Conservation (phyloP, 2,888 invertebrate species). For the Liodrosophila aerea region DNA sequence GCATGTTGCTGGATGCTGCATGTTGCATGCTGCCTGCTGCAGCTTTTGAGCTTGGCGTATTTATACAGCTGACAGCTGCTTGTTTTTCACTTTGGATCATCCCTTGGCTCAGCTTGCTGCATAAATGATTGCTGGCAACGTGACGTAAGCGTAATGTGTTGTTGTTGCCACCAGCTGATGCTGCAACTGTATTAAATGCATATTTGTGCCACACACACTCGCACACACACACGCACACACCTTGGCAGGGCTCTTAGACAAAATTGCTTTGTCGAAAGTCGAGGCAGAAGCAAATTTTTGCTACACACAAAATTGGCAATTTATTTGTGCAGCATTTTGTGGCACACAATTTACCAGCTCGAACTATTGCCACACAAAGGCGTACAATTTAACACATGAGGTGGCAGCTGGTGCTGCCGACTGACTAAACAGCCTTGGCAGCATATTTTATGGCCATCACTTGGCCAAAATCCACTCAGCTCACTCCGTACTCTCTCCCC, state of each 20-base stretch:
- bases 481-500: too few relatives aligned
- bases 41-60: slow-evolving; percentile 45
- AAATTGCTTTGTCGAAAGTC: slow-evolving; percentile 41
- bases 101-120: not conserved
- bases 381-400: slow-evolving; percentile 54
- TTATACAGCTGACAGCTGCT: slow-evolving; percentile 50
- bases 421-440: slow-evolving; percentile 6
- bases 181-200: slow-evolving; percentile 63
- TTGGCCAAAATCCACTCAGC: slow-evolving; percentile 2
- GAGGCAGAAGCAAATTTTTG: slow-evolving; percentile 29
- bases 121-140: slow-evolving; percentile 56
- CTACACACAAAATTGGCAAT: slow-evolving; percentile 62
- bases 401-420: slow-evolving; percentile 21
- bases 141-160: slow-evolving; percentile 73
- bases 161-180: slow-evolving; percentile 39
- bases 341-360: slow-evolving; percentile 17
- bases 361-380: slow-evolving; percentile 26
- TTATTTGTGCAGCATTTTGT: slow-evolving; percentile 53
- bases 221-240: slow-evolving; percentile 29
- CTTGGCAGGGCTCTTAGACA: slow-evolving; percentile 41
- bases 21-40: slow-evolving; percentile 13
- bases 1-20: slow-evolving; percentile 11
- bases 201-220: slow-evolving; percentile 49
- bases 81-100: slow-evolving; percentile 20
- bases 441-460: slow-evolving; percentile 35